Conservation (phyloP, 2,113 vertebrate species). For the Sceloporus undulatus region DNA sequence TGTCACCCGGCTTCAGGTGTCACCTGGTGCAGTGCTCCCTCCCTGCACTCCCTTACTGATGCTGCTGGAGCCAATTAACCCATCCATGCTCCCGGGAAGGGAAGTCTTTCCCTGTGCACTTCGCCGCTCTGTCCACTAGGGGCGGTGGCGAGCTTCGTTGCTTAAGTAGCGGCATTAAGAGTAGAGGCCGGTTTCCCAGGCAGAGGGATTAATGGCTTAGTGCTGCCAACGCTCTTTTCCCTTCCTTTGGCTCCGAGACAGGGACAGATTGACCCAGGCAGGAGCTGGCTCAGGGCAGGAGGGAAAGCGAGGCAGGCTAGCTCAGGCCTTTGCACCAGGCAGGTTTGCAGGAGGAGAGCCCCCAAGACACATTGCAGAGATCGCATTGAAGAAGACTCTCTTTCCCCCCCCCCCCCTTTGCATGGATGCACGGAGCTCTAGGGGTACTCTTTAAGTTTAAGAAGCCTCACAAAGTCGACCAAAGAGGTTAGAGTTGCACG, state of each 20-base stretch:
- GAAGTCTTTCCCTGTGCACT: no score
- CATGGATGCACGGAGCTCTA: background rate
- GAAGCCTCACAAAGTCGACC: background rate
- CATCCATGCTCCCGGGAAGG: no score
- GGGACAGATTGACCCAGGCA: constrained; percentile 40
- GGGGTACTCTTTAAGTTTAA: background rate
- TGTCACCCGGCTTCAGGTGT: no score
- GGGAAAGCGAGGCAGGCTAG: no score
- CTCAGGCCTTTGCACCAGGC: no score
- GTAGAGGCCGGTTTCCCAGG: background rate
- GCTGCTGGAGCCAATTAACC: no score
- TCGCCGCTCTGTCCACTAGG: no score
- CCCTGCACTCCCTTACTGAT: no score
- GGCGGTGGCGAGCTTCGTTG: no score
- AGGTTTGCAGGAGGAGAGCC: background rate
- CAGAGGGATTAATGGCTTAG: constrained; percentile 37
- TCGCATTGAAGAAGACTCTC: no score
- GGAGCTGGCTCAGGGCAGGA: background rate
- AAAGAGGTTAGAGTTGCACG: background rate
- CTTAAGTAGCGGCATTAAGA: background rate
- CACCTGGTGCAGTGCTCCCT: no score
- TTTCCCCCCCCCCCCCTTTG: no score
- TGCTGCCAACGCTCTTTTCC: background rate
- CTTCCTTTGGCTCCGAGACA: constrained; percentile 27
- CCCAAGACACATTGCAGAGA: background rate